Percentiles rank a stretch among this genome's conserved stretches.
phyloP scores from a whole-genome alignment of 2,797 vertebrate genomes.

The Fistularia commersonii region DNA sequence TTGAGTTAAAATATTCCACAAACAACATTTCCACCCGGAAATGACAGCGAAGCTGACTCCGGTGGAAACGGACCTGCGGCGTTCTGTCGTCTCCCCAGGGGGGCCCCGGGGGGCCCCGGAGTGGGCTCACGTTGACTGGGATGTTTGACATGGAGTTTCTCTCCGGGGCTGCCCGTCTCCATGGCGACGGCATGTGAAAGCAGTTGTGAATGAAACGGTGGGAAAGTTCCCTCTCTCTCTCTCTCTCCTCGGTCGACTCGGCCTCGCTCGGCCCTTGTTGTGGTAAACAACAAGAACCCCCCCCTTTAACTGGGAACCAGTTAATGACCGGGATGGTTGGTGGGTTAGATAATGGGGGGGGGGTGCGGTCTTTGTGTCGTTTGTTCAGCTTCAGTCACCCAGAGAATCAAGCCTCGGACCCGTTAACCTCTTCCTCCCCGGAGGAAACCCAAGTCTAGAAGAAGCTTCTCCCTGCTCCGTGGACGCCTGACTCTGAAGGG shows the following conservation, averaged over 20 bases:
- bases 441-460: background rate
- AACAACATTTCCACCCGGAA: no score
- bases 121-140: background rate
- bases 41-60: no score
- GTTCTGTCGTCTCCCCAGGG: background rate
- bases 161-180: slow-evolving; percentile 21
- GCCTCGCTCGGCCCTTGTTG: slow-evolving; percentile 38
- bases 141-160: background rate
- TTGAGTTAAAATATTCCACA: no score
- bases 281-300: slow-evolving; percentile 46
- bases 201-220: slow-evolving; percentile 53
- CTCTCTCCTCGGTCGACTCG: slow-evolving; percentile 22
- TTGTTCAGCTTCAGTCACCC: slow-evolving; percentile 74
- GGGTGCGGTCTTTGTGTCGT: slow-evolving; percentile 39
- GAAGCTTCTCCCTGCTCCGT: background rate
- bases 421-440: slow-evolving; percentile 50
- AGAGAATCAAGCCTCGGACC: slow-evolving; percentile 45
- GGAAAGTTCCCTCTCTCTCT: slow-evolving; percentile 39
- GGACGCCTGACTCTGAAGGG: no score
- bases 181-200: slow-evolving; percentile 47
- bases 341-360: slow-evolving; percentile 59
- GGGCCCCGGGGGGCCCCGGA: background rate
- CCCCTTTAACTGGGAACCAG: slow-evolving; percentile 33
- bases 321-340: slow-evolving; percentile 48
- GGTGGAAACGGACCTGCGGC: no score